These are phyloP conservation scores for Eurytoma californica DNA, from an alignment of 2,888 invertebrate species.

Conservation along the genomic window DNA sequence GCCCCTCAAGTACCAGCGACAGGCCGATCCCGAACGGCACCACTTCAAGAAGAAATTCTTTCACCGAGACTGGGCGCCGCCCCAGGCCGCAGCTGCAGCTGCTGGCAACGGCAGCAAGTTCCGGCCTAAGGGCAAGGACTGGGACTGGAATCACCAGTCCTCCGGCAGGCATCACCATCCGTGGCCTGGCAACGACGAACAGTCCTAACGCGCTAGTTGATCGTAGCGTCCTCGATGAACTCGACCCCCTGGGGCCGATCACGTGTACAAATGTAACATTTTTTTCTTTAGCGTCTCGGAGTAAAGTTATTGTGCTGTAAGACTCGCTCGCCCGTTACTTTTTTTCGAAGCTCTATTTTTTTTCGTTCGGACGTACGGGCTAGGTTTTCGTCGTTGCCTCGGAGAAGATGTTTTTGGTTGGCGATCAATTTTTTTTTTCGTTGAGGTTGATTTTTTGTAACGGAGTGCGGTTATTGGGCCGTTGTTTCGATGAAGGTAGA, in stretches of 20 bases:
- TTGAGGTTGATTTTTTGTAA: conserved; percentile 27
- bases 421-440: conserved; percentile 12
- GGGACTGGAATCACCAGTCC: conserved; percentile 80
- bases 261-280: conserved; percentile 47
- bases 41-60: conserved; percentile 92
- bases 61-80: conserved; percentile 78
- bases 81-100: conserved; percentile 31
- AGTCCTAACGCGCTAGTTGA: conserved; percentile 66
- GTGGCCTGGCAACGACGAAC: conserved; percentile 71
- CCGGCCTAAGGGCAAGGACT: conserved; percentile 84
- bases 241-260: not conserved
- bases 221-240: not conserved
- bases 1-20: conserved; percentile 68
- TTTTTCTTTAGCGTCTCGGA: conserved; percentile 35
- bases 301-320: conserved; percentile 9
- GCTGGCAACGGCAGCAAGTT: conserved; percentile 78
- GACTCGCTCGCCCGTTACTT: conserved; percentile 43
- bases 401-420: conserved; percentile 40
- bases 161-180: conserved; percentile 58
- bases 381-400: conserved; percentile 5
- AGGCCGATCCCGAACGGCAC: conserved; percentile 77
- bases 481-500: not conserved
- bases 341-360: conserved; percentile 10
- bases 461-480: not conserved
- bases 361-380: conserved; percentile 28